These are phyloP conservation scores for Chrysocyon brachyurus DNA, from an alignment of 2,797 vertebrate genomes.

Conservation along the genomic window DNA sequence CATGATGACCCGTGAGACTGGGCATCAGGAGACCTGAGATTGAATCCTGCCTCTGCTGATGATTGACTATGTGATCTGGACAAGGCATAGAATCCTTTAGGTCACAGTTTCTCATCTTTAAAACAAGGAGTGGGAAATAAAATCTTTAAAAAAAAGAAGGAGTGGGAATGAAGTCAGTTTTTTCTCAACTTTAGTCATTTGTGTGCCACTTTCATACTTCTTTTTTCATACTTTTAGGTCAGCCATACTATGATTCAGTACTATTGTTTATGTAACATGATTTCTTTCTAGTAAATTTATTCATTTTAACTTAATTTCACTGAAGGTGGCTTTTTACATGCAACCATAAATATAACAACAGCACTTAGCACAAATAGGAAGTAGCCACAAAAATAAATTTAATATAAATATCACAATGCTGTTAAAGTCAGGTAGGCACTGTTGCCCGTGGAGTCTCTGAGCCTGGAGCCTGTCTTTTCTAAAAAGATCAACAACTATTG, in stretches of 20 bases:
- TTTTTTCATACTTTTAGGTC: not conserved
- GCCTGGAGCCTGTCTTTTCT: slow-evolving; percentile 33
- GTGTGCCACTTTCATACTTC: not conserved
- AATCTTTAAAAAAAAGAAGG: not conserved
- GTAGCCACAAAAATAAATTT: slow-evolving; percentile 5
- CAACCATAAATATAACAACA: not conserved
- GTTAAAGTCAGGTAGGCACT: not conserved
- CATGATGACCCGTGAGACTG: not conserved
- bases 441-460: not conserved
- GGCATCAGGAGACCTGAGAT: not conserved
- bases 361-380: not conserved
- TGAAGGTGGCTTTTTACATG: not conserved
- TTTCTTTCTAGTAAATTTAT: not conserved
- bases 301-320: slow-evolving; percentile 17
- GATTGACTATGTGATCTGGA: not conserved
- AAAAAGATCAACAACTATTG: slow-evolving; percentile 52
- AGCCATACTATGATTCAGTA: not conserved
- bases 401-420: not conserved
- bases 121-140: not conserved
- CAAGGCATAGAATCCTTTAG: not conserved
- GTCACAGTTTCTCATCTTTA: not conserved
- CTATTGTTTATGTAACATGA: not conserved
- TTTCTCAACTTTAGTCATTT: not conserved
- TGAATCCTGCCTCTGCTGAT: not conserved
- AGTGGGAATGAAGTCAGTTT: not conserved